A percentile compares a stretch with the other conserved stretches of the same genome.
These are phyloP conservation scores for Megastigmus dorsalis DNA, from an alignment of 2,888 invertebrate genomes.

Conservation along the genomic window DNA sequence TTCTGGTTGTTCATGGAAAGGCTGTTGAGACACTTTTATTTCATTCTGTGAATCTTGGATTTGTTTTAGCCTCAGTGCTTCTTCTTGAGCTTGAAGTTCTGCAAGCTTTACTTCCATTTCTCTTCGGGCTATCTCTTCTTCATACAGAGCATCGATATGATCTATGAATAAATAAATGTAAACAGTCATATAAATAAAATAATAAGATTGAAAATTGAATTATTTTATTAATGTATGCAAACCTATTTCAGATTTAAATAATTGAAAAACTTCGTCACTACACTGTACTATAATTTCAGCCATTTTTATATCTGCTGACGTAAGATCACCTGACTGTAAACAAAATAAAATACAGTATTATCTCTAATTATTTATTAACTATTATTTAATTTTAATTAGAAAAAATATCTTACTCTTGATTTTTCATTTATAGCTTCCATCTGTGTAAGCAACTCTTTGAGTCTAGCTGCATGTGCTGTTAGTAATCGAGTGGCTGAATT, in stretches of 20 bases:
- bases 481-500: constrained; percentile 59
- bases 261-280: constrained; percentile 62
- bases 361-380: not conserved
- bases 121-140: constrained; percentile 65
- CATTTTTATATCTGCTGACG: constrained; percentile 61
- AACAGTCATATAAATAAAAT: constrained; percentile 4
- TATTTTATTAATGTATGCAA: constrained; percentile 10
- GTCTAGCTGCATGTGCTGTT: constrained; percentile 58
- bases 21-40: constrained; percentile 1
- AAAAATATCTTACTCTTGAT: constrained; percentile 61
- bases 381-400: not conserved
- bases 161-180: constrained; percentile 55
- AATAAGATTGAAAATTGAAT: not conserved
- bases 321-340: constrained; percentile 65
- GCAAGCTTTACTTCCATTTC: constrained; percentile 78
- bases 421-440: constrained; percentile 66
- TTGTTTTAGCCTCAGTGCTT: constrained; percentile 50
- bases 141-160: constrained; percentile 61
- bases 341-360: not conserved
- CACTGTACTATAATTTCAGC: constrained; percentile 64
- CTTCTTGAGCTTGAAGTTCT: constrained; percentile 61
- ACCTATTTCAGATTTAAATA: constrained; percentile 67
- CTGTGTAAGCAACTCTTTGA: constrained; percentile 70
- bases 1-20: constrained; percentile 14
- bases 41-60: constrained; percentile 44